A percentile compares a stretch with the other conserved stretches of the same genome.
These are phyloP conservation scores for Trichonephila clavipes DNA, from an alignment of 1,140 invertebrate species.

Conservation along the genomic window DNA sequence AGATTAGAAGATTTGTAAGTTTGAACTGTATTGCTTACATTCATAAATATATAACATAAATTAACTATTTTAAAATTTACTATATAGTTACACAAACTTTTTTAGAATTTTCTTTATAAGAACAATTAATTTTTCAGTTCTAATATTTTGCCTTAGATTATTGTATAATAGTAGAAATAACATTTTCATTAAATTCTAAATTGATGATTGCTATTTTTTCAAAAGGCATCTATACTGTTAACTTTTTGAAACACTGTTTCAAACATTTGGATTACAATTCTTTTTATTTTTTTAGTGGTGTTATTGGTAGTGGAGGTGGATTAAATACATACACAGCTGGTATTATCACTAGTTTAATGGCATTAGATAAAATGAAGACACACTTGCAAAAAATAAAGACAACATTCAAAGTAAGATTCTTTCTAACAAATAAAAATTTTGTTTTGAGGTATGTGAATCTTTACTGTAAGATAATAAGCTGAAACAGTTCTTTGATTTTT, in stretches of 20 bases:
- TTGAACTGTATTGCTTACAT: not conserved
- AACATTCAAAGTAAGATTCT: conserved; percentile 58
- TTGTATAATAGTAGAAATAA: too few species aligned
- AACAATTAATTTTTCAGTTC: too few species aligned
- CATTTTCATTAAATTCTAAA: not conserved
- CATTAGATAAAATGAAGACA: conserved; percentile 80
- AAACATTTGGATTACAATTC: not conserved
- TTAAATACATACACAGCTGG: conserved; percentile 85
- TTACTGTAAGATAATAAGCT: too few species aligned
- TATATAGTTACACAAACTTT: not conserved
- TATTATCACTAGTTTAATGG: conserved; percentile 83
- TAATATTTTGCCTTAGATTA: too few species aligned
- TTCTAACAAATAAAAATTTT: not conserved
- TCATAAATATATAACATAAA: not conserved
- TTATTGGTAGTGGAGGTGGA: conserved; percentile 84
- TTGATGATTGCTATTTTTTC: too few species aligned
- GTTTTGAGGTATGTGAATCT: not conserved
- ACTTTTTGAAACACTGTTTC: not conserved
- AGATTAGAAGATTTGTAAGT: conserved; percentile 57
- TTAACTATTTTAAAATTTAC: not conserved
- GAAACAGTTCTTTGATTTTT: too few species aligned
- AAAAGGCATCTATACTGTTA: not conserved
- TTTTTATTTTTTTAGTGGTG: conserved; percentile 79
- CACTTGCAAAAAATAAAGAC: conserved; percentile 71
- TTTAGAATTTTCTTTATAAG: too few species aligned